Evolutionary conservation across 92 coral and sea anemone genomes (phyloP).

Genomic region (Actinostola sp.): DNA sequence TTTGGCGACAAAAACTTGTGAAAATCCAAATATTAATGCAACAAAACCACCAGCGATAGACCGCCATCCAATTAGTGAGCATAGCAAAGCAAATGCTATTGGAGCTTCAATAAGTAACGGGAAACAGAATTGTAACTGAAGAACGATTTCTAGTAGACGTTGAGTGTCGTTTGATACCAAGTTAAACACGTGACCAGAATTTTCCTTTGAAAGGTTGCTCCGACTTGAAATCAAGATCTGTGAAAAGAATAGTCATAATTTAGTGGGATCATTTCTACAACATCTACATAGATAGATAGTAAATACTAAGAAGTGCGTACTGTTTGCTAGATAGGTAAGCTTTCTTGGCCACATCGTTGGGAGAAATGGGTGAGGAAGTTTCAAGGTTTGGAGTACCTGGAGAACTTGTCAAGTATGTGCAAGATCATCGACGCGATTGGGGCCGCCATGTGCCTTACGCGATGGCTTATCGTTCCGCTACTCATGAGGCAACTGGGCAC

Average conservation of each 20-base stretch:
- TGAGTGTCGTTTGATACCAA: constrained; percentile 28
- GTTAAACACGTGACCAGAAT: constrained; percentile 15
- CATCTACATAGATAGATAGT: too few relatives aligned
- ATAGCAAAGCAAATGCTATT: background rate
- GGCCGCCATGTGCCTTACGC: too few relatives aligned
- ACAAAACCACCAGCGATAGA: constrained; percentile 8
- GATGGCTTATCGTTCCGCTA: too few relatives aligned
- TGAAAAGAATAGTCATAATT: background rate
- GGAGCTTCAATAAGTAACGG: background rate
- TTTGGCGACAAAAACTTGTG: background rate
- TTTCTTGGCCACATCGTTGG: too few relatives aligned
- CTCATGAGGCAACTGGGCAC: too few relatives aligned
- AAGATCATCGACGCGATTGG: too few relatives aligned
- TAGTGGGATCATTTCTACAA: too few relatives aligned
- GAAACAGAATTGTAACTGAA: background rate
- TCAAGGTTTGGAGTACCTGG: too few relatives aligned
- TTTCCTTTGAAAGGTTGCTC: constrained; percentile 1
- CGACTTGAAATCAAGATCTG: constrained; percentile 24
- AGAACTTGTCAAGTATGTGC: too few relatives aligned
- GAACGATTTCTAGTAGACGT: background rate
- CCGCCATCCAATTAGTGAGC: constrained; percentile 13
- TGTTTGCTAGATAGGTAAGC: too few relatives aligned
- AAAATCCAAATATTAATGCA: background rate
- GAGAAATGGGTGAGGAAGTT: too few relatives aligned
- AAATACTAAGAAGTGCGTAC: too few relatives aligned